Base-by-base conservation (phyloP, 2,797 vertebrate genomes). In the Enteromius radiatus region DNA sequence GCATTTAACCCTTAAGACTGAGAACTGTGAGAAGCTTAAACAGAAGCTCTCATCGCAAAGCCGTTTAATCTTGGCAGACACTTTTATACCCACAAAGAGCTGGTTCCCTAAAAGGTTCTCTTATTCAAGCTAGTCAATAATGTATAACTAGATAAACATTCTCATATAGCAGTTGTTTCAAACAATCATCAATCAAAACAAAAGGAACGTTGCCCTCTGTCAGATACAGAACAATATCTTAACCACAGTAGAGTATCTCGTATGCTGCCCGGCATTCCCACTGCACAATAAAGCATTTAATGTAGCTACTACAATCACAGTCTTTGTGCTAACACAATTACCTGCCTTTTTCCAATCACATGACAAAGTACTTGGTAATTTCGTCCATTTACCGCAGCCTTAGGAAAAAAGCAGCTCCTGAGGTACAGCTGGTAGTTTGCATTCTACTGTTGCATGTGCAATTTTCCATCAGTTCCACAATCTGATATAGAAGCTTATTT, bases 1-100 rank as follows among this genome's bases (percentile, higher is more conserved):
- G 71, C 45, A n/a, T 63, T 84, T 86, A 78, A 84, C 75, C 63
- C 82, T 65, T 74, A 78, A 12, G 36, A 64, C 59, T 77, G 54
- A 31, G 47, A 56, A 23, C 73, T 54, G 38, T 47, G 26, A 52
- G 64, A 59, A 45, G 61, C 49, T 73, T 73, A 54, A 67, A 65
- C 14, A 5, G 33, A 59, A n/a, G n/a, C 47, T 52, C 15, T 41
- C 23, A 15, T 28, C 9, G 11, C 28, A 56, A 54, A 61, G 41
- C 41, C 41, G 19, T 28, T 64, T 59, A 76, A 41, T 67, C 61
- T 73, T 49, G 54, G 36, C 26, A 71, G 63, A 67, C 52, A 9
- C 17, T 33, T 59, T 45, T 45, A 59, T 71, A 63, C 36, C 52
- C 56, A 71, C 36, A 54, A 59, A n/a, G 19, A 78, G 31, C 14